Conservation (phyloP, 2,888 invertebrate species). For the Trypoxylon attenuatum region DNA sequence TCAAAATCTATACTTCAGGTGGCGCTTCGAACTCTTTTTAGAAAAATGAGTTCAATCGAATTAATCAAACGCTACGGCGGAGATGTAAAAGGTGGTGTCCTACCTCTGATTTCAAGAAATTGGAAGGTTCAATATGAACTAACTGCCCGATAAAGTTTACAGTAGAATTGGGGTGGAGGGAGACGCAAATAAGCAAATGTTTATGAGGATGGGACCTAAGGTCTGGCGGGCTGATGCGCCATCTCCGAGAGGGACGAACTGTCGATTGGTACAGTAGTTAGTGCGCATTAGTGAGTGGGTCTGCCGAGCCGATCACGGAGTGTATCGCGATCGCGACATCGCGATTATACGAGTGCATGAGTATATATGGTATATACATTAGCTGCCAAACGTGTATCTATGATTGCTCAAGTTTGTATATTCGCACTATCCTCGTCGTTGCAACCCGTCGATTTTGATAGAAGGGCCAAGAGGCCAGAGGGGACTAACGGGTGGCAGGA, state of each 20-base stretch:
- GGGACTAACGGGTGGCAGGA: conserved; percentile 15
- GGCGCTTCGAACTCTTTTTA: too few species aligned
- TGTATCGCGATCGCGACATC: conserved; percentile 15
- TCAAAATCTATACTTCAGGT: too few species aligned
- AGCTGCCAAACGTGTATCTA: conserved; percentile 58
- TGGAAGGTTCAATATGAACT: too few species aligned
- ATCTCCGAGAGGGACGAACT: conserved; percentile 32
- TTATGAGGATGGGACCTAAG: too few species aligned
- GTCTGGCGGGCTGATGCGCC: conserved; percentile 43
- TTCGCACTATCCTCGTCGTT: conserved; percentile 43
- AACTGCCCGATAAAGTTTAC: too few species aligned
- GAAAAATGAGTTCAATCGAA: too few species aligned
- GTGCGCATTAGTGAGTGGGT: conserved; percentile 45
- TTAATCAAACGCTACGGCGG: too few species aligned
- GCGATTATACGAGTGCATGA: not conserved
- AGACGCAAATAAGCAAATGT: too few species aligned
- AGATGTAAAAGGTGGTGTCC: too few species aligned
- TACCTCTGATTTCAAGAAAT: too few species aligned
- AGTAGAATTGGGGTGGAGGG: too few species aligned
- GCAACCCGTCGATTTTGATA: conserved; percentile 38
- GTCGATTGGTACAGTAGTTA: conserved; percentile 31
- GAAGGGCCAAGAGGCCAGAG: conserved; percentile 11
- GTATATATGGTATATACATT: conserved; percentile 32
- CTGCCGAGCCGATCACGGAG: conserved; percentile 48
- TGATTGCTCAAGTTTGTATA: conserved; percentile 59